phyloP scores from a whole-genome alignment of 1,140 invertebrate genomes.

The Rhagoletis pomonella region DNA sequence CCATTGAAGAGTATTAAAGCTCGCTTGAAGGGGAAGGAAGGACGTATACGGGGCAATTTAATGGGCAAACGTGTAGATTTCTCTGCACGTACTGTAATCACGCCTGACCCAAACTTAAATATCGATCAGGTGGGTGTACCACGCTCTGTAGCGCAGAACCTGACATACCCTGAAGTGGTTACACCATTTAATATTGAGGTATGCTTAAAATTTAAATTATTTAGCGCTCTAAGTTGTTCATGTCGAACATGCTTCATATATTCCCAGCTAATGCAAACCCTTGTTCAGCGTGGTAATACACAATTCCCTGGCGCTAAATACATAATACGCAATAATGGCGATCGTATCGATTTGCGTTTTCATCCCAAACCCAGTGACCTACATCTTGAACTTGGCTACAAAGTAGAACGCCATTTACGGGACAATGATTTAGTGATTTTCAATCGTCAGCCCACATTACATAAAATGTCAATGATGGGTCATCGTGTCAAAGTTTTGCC shows the following conservation, averaged over 20 bases:
- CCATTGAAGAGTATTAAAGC: slow-evolving; percentile 98
- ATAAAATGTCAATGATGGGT: slow-evolving; percentile 99
- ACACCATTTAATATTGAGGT: slow-evolving; percentile 90
- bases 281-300: slow-evolving; percentile 94
- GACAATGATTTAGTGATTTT: slow-evolving; percentile 99
- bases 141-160: slow-evolving; percentile 96
- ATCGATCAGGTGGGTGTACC: slow-evolving; percentile 99
- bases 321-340: slow-evolving; percentile 97
- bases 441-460: slow-evolving; percentile 98
- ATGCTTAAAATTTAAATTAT: neutral
- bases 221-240: neutral
- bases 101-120: slow-evolving; percentile 96
- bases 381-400: slow-evolving; percentile 98
- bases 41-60: slow-evolving; percentile 96
- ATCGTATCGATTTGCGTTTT: slow-evolving; percentile 96
- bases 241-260: neutral
- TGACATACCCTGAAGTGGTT: slow-evolving; percentile 98
- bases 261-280: slow-evolving; percentile 96
- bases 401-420: slow-evolving; percentile 96
- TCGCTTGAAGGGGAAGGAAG: slow-evolving; percentile 93
- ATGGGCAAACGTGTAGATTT: slow-evolving; percentile 99
- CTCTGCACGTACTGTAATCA: slow-evolving; percentile 98
- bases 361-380: slow-evolving; percentile 98
- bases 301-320: slow-evolving; percentile 98
- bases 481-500: slow-evolving; percentile 96